These are phyloP conservation scores for Sebastes glaucus DNA, from an alignment of 2,797 vertebrate genomes.

Conservation along the genomic window DNA sequence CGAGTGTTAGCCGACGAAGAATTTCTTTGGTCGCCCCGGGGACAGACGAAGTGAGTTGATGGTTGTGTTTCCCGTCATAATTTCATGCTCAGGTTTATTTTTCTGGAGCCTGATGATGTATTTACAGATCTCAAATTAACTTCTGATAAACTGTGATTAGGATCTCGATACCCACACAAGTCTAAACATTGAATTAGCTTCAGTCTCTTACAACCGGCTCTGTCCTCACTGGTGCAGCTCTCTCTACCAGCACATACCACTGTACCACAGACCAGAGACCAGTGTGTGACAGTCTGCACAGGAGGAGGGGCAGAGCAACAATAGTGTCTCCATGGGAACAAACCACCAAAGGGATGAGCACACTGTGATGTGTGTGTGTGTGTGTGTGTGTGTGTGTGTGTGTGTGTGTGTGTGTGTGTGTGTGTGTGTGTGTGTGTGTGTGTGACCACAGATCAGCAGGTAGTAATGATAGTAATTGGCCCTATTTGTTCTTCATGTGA, in stretches of 20 bases:
- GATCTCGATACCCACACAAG: neutral
- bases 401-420: neutral
- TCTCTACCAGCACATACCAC: neutral
- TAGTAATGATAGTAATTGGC: slow-evolving; percentile 32
- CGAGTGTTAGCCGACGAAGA: too few relatives aligned
- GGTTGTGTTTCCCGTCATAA: neutral
- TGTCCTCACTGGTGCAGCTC: neutral
- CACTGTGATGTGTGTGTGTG: neutral
- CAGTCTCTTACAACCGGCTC: neutral
- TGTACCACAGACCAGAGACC: neutral
- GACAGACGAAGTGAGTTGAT: neutral
- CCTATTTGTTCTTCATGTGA: neutral
- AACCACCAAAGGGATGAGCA: slow-evolving; percentile 27
- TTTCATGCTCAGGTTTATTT: neutral
- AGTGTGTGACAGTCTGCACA: neutral
- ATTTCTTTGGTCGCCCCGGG: too few relatives aligned
- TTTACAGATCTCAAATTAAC: neutral
- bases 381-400: neutral
- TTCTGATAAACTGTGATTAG: neutral
- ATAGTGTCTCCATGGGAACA: slow-evolving; percentile 52
- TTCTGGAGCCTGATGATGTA: neutral
- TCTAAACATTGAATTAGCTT: neutral
- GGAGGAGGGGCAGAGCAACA: slow-evolving; percentile 21
- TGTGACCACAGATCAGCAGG: slow-evolving; percentile 8
- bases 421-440: neutral